Conservation (phyloP, 2,113 vertebrate genomes). For the Corythaeola cristata region DNA sequence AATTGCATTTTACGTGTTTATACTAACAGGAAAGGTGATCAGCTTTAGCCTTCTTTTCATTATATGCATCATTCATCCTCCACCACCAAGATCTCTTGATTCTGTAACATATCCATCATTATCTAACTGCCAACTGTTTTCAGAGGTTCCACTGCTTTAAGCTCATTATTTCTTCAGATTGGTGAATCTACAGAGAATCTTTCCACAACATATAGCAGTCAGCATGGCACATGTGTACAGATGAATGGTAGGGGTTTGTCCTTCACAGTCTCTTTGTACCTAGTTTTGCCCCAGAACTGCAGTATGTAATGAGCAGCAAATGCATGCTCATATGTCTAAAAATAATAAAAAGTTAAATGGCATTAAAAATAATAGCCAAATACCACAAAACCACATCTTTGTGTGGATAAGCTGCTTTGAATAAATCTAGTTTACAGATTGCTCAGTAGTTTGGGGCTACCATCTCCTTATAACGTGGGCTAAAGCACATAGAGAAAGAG, state of each 20-base stretch:
- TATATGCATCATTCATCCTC: slow-evolving; percentile 66
- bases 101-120: slow-evolving; percentile 72
- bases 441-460: slow-evolving; percentile 14
- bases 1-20: slow-evolving; percentile 62
- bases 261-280: slow-evolving; percentile 72
- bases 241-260: slow-evolving; percentile 72
- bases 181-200: slow-evolving; percentile 67
- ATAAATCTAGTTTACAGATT: slow-evolving; percentile 15
- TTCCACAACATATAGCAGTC: slow-evolving; percentile 67
- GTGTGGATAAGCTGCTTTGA: slow-evolving; percentile 14
- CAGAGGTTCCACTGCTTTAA: slow-evolving; percentile 76
- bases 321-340: slow-evolving; percentile 53
- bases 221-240: slow-evolving; percentile 68
- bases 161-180: slow-evolving; percentile 80
- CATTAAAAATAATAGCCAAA: slow-evolving; percentile 36
- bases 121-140: slow-evolving; percentile 80
- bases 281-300: slow-evolving; percentile 61
- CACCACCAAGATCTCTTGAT: slow-evolving; percentile 60
- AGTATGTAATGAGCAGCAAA: slow-evolving; percentile 75
- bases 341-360: slow-evolving; percentile 39
- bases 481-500: not conserved
- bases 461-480: not conserved
- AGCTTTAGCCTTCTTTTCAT: slow-evolving; percentile 68
- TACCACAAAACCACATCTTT: not conserved
- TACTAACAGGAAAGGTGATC: slow-evolving; percentile 66